Evolutionary conservation across 2,113 vertebrate genomes (phyloP), one percentile per base, ranked within the genome.

Genomic region (Dipodomys spectabilis): DNA sequence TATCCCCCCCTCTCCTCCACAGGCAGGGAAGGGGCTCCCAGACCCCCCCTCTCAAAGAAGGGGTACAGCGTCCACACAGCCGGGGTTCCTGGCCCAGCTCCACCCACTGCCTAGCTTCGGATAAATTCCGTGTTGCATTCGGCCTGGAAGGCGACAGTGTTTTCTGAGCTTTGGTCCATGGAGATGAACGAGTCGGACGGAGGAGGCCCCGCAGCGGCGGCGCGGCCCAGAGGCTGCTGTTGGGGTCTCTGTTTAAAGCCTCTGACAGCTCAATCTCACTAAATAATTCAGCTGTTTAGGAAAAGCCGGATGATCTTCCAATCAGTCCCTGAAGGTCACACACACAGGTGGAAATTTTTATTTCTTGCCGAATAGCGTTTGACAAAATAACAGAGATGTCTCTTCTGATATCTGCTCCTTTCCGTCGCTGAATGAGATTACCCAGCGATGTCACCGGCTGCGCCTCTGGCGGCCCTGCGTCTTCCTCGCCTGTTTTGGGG

Each of bases 271-370:
- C 83, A 95, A 93, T 96, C 89, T 95, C 68, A 96, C 93, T 94
- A 97, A 97, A 97, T 96, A 23, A 96, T 96, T 97, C 93, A 95
- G 90, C 82, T 95, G 86, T 77, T 97, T 90, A 92, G 86, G 95
- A 65, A 86, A 94, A 88, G 91, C 39, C 23, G 4, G 87, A 60
- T 45, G 95, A 95, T 97, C 96, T 95, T 97, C 92, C 97, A 97
- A 23, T 92, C 97, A 74, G 53, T 62, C 53, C 95, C 95, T 94
- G 84, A 97, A 97, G 83, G 95, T 95, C 97, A 96, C 84, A 94
- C 91, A 97, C 96, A 82, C 80, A 79, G 95, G 87, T 90, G 53
- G 83, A 74, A 92, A 23, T 39, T 81, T 57, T 67, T 91, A 30
- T n/a, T 68, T 44, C 84, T 92, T 85, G 75, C 90, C 85, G 74